phyloP scores from a whole-genome alignment of 2,113 vertebrate species.

The Passer montanus region DNA sequence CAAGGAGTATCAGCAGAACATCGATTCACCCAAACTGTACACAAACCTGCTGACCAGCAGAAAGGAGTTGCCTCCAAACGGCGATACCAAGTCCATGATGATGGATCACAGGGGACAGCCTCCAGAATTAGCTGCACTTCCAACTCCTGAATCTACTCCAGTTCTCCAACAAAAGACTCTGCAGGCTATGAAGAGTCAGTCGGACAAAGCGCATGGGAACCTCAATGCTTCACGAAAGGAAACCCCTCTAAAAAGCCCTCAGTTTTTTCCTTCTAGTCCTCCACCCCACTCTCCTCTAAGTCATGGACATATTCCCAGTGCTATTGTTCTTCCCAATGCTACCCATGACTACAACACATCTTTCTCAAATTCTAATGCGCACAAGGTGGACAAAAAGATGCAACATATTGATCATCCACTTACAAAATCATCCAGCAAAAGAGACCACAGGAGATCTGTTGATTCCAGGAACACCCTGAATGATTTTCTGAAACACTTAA shows the following conservation, averaged over 20 bases:
- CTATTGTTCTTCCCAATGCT: constrained; percentile 95
- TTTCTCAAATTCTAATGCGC: constrained; percentile 84
- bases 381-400: constrained; percentile 86
- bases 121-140: constrained; percentile 92
- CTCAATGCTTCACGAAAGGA: constrained; percentile 85
- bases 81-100: constrained; percentile 90
- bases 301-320: constrained; percentile 93
- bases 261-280: constrained; percentile 89
- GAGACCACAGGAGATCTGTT: constrained; percentile 91
- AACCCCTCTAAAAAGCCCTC: constrained; percentile 83
- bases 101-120: constrained; percentile 87
- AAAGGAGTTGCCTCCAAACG: constrained; percentile 83
- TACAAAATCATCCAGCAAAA: constrained; percentile 83
- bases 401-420: constrained; percentile 83
- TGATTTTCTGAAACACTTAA: constrained; percentile 96
- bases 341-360: constrained; percentile 89
- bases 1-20: constrained; percentile 93
- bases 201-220: constrained; percentile 85
- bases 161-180: constrained; percentile 94
- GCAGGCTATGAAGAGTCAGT: constrained; percentile 90
- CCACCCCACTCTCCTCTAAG: constrained; percentile 86
- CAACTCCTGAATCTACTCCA: constrained; percentile 94
- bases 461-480: constrained; percentile 96
- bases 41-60: constrained; percentile 90
- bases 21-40: constrained; percentile 92